Evolutionary conservation across 2,888 invertebrate genomes (phyloP).

Genomic region (Parnassius mnemosyne): DNA sequence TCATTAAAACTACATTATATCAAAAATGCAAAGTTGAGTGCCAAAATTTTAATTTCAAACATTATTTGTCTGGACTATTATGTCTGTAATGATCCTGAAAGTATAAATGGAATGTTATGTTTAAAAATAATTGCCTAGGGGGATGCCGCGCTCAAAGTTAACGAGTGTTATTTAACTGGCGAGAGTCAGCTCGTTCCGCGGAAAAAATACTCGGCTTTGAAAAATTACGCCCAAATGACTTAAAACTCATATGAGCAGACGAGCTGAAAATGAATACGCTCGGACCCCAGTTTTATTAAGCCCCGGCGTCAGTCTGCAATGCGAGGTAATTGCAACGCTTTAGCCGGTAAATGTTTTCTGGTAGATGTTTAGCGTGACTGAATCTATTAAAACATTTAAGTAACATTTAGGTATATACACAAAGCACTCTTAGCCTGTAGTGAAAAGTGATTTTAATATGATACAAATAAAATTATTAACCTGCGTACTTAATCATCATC

Average conservation of each 20-base stretch:
- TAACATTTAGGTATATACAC: neutral
- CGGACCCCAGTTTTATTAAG: slow-evolving; percentile 51
- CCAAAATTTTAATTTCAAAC: too few species aligned
- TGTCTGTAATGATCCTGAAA: slow-evolving; percentile 4
- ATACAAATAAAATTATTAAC: too few species aligned
- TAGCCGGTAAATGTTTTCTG: slow-evolving; percentile 31
- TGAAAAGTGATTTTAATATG: too few species aligned
- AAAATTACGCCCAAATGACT: slow-evolving; percentile 69
- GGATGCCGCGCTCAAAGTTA: slow-evolving; percentile 67
- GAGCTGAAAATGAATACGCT: slow-evolving; percentile 49
- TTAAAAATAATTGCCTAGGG: slow-evolving; percentile 61
- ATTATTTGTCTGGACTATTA: too few species aligned
- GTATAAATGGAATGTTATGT: slow-evolving; percentile 62
- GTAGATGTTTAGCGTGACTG: slow-evolving; percentile 14
- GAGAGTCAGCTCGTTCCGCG: slow-evolving; percentile 48
- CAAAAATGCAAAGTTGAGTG: too few species aligned
- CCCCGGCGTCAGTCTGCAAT: slow-evolving; percentile 47
- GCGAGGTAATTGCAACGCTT: slow-evolving; percentile 49
- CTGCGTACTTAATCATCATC: too few species aligned
- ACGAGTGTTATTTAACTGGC: slow-evolving; percentile 73
- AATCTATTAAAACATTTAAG: slow-evolving; percentile 9
- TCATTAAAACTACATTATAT: too few species aligned
- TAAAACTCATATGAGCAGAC: slow-evolving; percentile 67
- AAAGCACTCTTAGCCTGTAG: neutral
- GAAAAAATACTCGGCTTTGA: slow-evolving; percentile 61